Evolutionary conservation across 2,113 vertebrate genomes (phyloP), one percentile per base, ranked within the genome.

Genomic region (Oryzias melastigma): DNA sequence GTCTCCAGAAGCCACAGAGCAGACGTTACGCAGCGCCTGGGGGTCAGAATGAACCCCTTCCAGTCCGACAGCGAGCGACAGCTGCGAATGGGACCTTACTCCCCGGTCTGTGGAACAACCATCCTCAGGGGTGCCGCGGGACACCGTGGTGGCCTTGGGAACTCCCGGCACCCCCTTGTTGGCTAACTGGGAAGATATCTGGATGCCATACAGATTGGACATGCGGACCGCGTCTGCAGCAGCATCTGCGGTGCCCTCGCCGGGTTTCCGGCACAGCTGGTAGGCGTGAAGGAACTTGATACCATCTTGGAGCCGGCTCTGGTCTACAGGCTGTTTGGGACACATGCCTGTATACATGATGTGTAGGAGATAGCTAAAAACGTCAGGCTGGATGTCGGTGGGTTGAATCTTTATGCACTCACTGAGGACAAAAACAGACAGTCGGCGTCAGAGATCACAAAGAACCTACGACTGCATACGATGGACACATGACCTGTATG

Each of bases 351-450:
- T 98, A 85, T 99, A 99, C 97, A 99, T 99, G 78, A 99, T 94
- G 85, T 99, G 96, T 50, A 99, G 85, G 89, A 99, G 90, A 85
- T 98, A 99, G 90, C 97, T 99, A 89, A 99, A 99, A 78, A 99
- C 94, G 63, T 99, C 96, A 0, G 97, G 97, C 75, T 99, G 97
- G 86, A 99, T 99, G 88, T 99, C 97, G 1, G 94, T 91, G 57
- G 97, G 96, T 83, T 99, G 96, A 82, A 99, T 97, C 92, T 99
- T 99, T 86, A 99, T 98, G 78, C 96, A 99, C 75, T 99, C 97
- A 1, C 97, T 98, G 73, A 17, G 68, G 42, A 73, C 19, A 14
- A 15, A 46, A 47, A 19, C 46, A 19, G n/a, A 7, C 44, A n/a
- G 7, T n/a, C n/a, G 17, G n/a, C 17, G 5, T 7, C 17, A n/a